Base-by-base conservation (phyloP, 2,113 vertebrate genomes). In the Planiliza haematocheilus region DNA sequence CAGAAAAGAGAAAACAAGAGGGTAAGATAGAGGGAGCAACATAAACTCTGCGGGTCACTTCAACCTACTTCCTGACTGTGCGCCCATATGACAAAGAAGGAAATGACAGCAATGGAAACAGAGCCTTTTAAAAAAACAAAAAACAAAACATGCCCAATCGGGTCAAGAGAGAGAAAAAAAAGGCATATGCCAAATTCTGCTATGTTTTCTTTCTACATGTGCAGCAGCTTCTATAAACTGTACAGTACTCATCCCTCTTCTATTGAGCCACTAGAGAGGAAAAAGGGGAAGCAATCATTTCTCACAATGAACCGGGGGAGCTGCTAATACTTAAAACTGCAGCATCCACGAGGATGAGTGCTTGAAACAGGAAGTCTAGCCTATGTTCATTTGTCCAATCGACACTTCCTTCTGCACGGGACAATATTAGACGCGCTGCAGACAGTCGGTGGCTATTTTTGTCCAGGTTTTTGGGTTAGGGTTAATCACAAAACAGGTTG, bases 301-400 rank as follows among this genome's bases (percentile, higher is more conserved):
- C 12, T 8, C 42, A 69, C 16, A 67, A 16, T 16, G 7, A 70
- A 34, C n/a, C 0, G 42, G 7, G 57, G 41, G 52, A 43, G 30
- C 6, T 42, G 56, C 10, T 62, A 46, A 30, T 30, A 30, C 5
- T 30, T 63, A 36, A 68, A 55, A 52, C 8, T 38, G 24, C 46
- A 58, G 38, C 34, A 12, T 43, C 16, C 21, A 59, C 3, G 2
- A 46, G 48, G 10, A n/a, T 21, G 8, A 37, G 30, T 14, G 45
- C 46, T 17, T 65, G 14, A 88, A 76, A 79, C 82, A 83, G 88
- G 86, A 91, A 88, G 81, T 76, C 18, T 70, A 4, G 20, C 58
- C 83, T 59, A 11, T 34, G 18, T 57, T 16, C 20, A 74, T n/a
- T 86, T 85, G 81, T 83, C 82, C 36, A 67, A 75, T 70, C 67